These are phyloP conservation scores for Anolis apletophallus DNA, from an alignment of 2,797 vertebrate genomes.

Conservation along the genomic window DNA sequence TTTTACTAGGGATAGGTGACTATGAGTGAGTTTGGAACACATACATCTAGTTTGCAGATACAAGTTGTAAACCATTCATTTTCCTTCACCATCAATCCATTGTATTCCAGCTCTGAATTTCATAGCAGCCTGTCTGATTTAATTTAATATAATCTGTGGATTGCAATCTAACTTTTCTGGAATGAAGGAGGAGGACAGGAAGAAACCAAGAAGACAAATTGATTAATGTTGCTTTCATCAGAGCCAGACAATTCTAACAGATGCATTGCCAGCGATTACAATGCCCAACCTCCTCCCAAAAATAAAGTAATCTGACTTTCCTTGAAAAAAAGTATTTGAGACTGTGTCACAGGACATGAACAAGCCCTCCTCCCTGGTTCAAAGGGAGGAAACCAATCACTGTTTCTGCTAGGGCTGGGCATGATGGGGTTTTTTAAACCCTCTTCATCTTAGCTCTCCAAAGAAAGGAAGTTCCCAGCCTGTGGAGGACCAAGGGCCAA, in stretches of 20 bases:
- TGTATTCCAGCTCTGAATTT: too few relatives aligned
- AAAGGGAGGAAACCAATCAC: conserved; percentile 8
- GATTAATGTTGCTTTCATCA: not conserved
- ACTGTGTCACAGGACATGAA: not conserved
- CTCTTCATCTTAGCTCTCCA: conserved; percentile 44
- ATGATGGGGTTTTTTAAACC: conserved; percentile 3
- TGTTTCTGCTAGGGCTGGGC: not conserved
- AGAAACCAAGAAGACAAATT: not conserved
- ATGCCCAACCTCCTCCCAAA: not conserved
- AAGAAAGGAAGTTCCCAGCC: conserved; percentile 72
- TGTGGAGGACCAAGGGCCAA: conserved; percentile 59
- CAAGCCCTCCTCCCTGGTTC: not conserved
- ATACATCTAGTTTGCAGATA: not conserved
- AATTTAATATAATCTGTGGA: too few relatives aligned
- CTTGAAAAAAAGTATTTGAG: conserved; percentile 9
- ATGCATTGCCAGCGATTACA: not conserved
- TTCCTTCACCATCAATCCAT: too few relatives aligned
- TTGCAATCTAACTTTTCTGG: too few relatives aligned
- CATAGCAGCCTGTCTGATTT: too few relatives aligned
- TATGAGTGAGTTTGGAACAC: not conserved
- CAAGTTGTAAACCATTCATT: too few relatives aligned
- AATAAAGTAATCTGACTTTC: not conserved
- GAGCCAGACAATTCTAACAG: not conserved
- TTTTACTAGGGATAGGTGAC: not conserved
- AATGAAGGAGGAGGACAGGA: too few relatives aligned